Base-by-base conservation (phyloP, 2,888 invertebrate genomes). In the Heliconius sara region DNA sequence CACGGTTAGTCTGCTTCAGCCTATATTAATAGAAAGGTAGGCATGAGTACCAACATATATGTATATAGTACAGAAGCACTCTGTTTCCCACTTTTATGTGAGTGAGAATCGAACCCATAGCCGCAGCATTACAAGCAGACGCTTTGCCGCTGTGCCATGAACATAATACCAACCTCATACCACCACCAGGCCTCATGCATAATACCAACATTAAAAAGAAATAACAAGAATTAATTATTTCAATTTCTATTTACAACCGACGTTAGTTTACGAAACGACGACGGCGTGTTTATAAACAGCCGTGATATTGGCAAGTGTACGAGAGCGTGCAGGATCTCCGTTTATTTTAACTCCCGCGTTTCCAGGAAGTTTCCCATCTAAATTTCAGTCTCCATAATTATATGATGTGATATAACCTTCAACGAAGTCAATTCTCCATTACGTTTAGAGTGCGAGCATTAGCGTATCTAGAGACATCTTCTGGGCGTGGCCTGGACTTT, bases 361-460 rank as follows among this genome's bases (percentile, higher is more conserved):
- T 92, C 91, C 90, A 89, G 90, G 92, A 93, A 93, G 87, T 86
- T 84, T 85, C 83, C 79, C 86, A 87, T 87, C 83, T 85, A 84
- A 84, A 87, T 87, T 86, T 84, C 83, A 85, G 84, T 86, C 87
- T 87, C 85, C 83, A 84, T 85, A 88, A 88, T 87, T 84, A 85
- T 88, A 87, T 52, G 52, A 52, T 52, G 87, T 85, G 83, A 89
- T 90, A 90, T 93, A 93, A 94, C 93, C 94, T 94, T 93, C 91
- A 92, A 89, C 87, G 87, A 90, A 88, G 90, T 90, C 87, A 91
- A 90, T 86, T 86, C 84, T 88, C 83, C 84, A 85, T 85, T 83
- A 84, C 83, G 89, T 90, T 90, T 91, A 89, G 88, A 84, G 84
- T 81, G 84, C 86, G 52, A 7, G 52, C 52, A 9, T 2, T 52